phyloP scores from a whole-genome alignment of 2,113 vertebrate genomes.

The Hylia prasina region DNA sequence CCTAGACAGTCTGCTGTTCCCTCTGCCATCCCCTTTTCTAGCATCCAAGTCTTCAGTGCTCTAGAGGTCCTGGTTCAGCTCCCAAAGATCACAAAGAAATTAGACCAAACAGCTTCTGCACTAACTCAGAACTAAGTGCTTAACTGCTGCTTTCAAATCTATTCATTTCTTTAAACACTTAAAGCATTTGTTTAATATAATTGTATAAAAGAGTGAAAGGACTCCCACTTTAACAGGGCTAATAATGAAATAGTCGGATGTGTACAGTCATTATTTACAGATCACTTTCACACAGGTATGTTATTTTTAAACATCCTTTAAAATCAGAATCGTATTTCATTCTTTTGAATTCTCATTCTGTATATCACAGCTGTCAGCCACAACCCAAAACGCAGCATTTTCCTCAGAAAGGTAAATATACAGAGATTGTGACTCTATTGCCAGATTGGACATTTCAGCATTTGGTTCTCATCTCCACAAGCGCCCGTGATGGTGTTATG shows the following conservation, averaged over 20 bases:
- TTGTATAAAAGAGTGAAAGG: background rate
- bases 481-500: conserved; percentile 41
- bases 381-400: conserved; percentile 28
- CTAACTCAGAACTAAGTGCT: background rate
- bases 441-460: conserved; percentile 36
- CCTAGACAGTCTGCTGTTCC: background rate
- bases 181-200: background rate
- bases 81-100: background rate
- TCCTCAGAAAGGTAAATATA: conserved; percentile 41
- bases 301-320: conserved; percentile 6
- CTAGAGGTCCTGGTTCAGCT: background rate
- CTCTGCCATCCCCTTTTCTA: background rate
- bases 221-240: background rate
- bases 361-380: background rate
- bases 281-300: conserved; percentile 9
- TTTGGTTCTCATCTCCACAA: conserved; percentile 48
- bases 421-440: background rate
- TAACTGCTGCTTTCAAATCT: background rate
- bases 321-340: background rate
- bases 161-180: background rate
- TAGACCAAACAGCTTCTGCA: background rate
- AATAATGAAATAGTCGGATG: background rate
- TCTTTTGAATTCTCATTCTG: background rate
- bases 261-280: background rate
- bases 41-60: background rate